Conservation (phyloP, 2,797 vertebrate genomes). For the Sciurus vulgaris region DNA sequence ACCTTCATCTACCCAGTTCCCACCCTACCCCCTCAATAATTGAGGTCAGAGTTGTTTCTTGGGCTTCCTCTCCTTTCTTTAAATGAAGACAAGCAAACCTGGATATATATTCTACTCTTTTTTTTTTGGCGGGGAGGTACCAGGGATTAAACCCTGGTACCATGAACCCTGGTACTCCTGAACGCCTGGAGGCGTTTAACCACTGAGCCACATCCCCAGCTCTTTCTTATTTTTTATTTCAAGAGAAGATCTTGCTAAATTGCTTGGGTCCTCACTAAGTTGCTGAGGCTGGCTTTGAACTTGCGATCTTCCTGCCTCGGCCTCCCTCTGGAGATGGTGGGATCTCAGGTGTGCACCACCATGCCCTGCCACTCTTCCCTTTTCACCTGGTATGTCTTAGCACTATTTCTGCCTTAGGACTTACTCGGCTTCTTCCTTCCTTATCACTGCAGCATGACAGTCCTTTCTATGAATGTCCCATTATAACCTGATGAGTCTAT, state of each 20-base stretch:
- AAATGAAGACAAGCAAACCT: background rate
- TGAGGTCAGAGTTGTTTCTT: background rate
- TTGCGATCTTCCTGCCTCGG: background rate
- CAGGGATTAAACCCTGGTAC: background rate
- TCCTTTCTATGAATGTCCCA: fast-evolving
- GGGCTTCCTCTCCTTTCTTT: background rate
- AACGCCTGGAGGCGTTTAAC: background rate
- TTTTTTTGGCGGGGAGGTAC: background rate
- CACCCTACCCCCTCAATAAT: fast-evolving
- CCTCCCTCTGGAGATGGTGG: background rate
- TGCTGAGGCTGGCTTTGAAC: background rate
- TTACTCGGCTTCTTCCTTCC: background rate
- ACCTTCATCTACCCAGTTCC: background rate
- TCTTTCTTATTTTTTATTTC: background rate
- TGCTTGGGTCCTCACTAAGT: too few species aligned
- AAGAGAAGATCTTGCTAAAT: too few species aligned
- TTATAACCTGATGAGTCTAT: too few species aligned
- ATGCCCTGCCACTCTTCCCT: background rate
- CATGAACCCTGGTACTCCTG: too few species aligned
- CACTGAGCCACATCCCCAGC: background rate
- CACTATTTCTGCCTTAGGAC: too few species aligned
- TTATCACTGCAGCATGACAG: background rate
- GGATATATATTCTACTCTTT: background rate
- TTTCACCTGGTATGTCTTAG: too few species aligned
- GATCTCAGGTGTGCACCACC: background rate